Percentiles rank a stretch among this genome's conserved stretches.
These are phyloP conservation scores for Puffinus mauretanicus DNA, from an alignment of 2,113 vertebrate species.

Conservation along the genomic window DNA sequence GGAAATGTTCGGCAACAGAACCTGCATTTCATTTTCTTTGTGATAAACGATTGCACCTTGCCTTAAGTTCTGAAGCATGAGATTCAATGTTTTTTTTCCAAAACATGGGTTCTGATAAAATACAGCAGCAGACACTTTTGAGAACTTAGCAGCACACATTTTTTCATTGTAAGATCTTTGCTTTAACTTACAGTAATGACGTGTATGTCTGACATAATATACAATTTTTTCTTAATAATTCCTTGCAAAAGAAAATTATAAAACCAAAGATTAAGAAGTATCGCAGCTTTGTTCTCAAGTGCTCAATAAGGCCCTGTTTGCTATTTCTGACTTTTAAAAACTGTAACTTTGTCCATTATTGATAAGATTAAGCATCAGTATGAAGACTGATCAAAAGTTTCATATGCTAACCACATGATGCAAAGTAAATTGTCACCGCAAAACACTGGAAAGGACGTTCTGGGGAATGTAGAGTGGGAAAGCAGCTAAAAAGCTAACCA, in stretches of 20 bases:
- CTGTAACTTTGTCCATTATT: not conserved
- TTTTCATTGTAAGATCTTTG: not conserved
- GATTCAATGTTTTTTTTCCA: not conserved
- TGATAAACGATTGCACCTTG: fast-evolving
- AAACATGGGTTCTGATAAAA: not conserved
- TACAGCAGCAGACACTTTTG: not conserved
- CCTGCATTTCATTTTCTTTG: not conserved
- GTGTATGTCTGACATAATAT: fast-evolving
- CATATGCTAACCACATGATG: not conserved
- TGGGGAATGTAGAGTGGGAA: not conserved
- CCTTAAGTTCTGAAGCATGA: not conserved
- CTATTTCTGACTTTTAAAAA: not conserved
- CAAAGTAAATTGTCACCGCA: not conserved
- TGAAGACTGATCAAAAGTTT: not conserved
- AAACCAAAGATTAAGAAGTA: not conserved
- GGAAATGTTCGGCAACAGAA: not conserved
- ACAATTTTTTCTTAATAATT: not conserved
- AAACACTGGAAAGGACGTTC: not conserved
- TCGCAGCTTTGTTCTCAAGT: not conserved
- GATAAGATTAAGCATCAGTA: not conserved
- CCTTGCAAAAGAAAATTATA: not conserved
- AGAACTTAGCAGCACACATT: not conserved
- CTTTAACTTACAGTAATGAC: not conserved
- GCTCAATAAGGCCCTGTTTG: fast-evolving
- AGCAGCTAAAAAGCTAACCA: not conserved